phyloP scores from a whole-genome alignment of 1,140 invertebrate genomes.

The Drosophila grimshawi region DNA sequence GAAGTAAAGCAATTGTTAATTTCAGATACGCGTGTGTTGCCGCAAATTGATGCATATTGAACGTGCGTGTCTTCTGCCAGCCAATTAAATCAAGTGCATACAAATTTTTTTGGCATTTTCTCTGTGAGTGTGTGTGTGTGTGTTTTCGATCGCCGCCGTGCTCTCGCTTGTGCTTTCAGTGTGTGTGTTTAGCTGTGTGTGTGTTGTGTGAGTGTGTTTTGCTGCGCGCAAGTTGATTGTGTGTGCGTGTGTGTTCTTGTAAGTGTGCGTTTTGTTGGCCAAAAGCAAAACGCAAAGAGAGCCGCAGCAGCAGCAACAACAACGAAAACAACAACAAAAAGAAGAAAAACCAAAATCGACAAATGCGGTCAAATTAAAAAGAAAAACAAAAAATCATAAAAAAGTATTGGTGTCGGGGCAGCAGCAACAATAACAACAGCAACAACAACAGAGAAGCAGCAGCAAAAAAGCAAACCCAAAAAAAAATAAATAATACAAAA shows the following conservation, averaged over 20 bases:
- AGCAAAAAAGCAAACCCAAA: slow-evolving; percentile 39
- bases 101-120: slow-evolving; percentile 33
- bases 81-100: slow-evolving; percentile 33
- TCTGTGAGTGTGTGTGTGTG: not conserved
- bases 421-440: slow-evolving; percentile 22
- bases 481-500: slow-evolving; percentile 25
- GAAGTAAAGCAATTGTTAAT: slow-evolving; percentile 37
- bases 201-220: slow-evolving; percentile 38
- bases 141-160: slow-evolving; percentile 33
- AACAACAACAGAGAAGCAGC: not conserved
- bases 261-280: slow-evolving; percentile 52
- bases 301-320: slow-evolving; percentile 60
- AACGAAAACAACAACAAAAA: slow-evolving; percentile 39
- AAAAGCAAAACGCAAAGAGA: slow-evolving; percentile 64
- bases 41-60: slow-evolving; percentile 38
- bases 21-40: slow-evolving; percentile 34
- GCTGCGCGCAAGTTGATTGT: slow-evolving; percentile 38
- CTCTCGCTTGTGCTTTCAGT: slow-evolving; percentile 33
- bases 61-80: slow-evolving; percentile 34
- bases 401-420: slow-evolving; percentile 55
- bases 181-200: slow-evolving; percentile 33
- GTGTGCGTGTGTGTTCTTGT: slow-evolving; percentile 41
- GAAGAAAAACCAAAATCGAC: slow-evolving; percentile 71
- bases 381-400: slow-evolving; percentile 70
- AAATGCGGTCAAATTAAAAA: slow-evolving; percentile 80